These are phyloP conservation scores for Dolichotis patagonum DNA, from an alignment of 2,113 vertebrate species.

Conservation along the genomic window DNA sequence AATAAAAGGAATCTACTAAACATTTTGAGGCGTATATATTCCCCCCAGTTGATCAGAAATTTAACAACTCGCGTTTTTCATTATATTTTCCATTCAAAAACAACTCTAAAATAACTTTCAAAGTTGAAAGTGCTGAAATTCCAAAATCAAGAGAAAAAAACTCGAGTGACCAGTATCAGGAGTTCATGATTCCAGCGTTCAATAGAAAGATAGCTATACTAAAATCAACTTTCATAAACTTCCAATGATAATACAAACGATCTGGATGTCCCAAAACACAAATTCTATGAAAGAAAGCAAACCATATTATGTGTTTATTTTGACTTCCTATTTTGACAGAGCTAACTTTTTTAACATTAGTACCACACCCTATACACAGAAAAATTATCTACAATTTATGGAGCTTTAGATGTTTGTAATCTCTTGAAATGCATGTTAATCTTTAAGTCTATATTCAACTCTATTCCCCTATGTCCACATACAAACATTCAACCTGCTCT, in stretches of 20 bases:
- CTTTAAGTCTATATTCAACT: conserved; percentile 43
- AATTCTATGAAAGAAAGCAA: conserved; percentile 22
- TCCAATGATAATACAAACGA: conserved; percentile 6
- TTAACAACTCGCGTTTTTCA: neutral
- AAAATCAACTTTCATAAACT: conserved; percentile 49
- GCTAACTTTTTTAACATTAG: conserved; percentile 23
- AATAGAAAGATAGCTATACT: neutral
- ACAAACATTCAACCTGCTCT: conserved; percentile 49
- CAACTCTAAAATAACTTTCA: conserved; percentile 39
- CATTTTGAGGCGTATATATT: conserved; percentile 46
- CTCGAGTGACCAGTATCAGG: conserved; percentile 11
- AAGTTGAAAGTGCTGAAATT: conserved; percentile 51
- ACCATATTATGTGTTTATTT: neutral
- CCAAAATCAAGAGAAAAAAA: neutral
- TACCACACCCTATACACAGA: neutral
- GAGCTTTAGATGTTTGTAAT: neutral
- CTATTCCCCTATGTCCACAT: neutral
- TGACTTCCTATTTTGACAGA: neutral
- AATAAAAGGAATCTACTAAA: conserved; percentile 52
- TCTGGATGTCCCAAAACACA: neutral
- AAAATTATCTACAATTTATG: conserved; percentile 22
- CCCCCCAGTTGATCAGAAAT: conserved; percentile 29
- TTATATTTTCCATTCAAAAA: conserved; percentile 61
- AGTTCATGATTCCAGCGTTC: conserved; percentile 32
- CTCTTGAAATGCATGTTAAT: conserved; percentile 55